Evolutionary conservation across 2,113 vertebrate species (phyloP).

Genomic region (Rhegmatorhina hoffmannsi): DNA sequence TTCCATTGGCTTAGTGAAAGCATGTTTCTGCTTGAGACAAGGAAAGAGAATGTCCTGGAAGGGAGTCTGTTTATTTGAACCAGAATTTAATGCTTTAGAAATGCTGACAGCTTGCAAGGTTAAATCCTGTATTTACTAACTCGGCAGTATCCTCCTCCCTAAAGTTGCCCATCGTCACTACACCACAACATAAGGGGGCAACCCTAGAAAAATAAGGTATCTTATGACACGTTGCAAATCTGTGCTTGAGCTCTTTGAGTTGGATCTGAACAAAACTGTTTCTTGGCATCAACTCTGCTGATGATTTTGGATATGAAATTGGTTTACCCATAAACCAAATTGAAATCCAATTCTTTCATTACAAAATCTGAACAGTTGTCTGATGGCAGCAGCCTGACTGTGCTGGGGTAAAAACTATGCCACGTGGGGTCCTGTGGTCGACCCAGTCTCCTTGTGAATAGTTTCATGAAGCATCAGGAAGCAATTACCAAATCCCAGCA

Average conservation of each 20-base stretch:
- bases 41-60: not conserved
- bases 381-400: not conserved
- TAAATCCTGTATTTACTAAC: constrained; percentile 21
- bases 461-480: constrained; percentile 20
- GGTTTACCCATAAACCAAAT: not conserved
- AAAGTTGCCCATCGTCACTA: not conserved
- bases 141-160: not conserved
- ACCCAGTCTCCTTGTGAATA: not conserved
- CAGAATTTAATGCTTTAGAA: constrained; percentile 8
- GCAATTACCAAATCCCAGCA: constrained; percentile 6
- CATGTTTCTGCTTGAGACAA: not conserved
- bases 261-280: not conserved
- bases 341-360: not conserved
- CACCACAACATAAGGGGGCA: not conserved
- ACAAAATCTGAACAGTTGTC: not conserved
- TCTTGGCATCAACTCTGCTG: not conserved
- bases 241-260: not conserved
- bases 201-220: not conserved
- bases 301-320: not conserved
- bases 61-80: constrained; percentile 33
- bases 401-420: not conserved
- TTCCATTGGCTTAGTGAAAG: not conserved
- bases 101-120: constrained; percentile 13
- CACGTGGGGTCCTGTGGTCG: accelerated
- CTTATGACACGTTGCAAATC: not conserved